phyloP scores from a whole-genome alignment of 2,797 vertebrate genomes.

The Cygnus olor region DNA sequence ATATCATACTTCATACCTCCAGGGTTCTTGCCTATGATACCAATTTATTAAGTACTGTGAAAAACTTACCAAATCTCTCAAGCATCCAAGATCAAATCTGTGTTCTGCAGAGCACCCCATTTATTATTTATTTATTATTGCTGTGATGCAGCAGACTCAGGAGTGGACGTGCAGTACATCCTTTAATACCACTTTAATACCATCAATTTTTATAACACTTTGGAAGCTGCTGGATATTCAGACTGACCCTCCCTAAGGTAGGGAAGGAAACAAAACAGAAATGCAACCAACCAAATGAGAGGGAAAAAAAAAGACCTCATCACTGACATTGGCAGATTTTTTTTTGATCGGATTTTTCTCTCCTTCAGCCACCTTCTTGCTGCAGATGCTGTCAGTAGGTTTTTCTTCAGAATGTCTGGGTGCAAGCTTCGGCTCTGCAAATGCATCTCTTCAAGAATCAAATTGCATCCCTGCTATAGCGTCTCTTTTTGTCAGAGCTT shows the following conservation, averaged over 20 bases:
- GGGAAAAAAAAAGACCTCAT: not conserved
- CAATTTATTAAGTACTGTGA: not conserved
- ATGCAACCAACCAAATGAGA: not conserved
- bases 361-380: not conserved
- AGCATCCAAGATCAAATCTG: conserved; percentile 9
- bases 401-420: not conserved
- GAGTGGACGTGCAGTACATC: not conserved
- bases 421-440: not conserved
- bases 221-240: not conserved
- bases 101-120: not conserved
- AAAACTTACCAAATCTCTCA: not conserved
- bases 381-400: not conserved
- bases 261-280: not conserved
- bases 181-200: not conserved
- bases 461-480: not conserved
- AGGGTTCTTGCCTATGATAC: not conserved
- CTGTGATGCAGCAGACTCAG: not conserved
- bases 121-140: not conserved
- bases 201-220: not conserved
- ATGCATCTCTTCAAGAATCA: not conserved
- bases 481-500: not conserved
- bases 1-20: not conserved
- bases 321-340: not conserved
- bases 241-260: not conserved
- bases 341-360: not conserved